Conservation (phyloP, 1,140 invertebrate species). For the Triops cancriformis region DNA sequence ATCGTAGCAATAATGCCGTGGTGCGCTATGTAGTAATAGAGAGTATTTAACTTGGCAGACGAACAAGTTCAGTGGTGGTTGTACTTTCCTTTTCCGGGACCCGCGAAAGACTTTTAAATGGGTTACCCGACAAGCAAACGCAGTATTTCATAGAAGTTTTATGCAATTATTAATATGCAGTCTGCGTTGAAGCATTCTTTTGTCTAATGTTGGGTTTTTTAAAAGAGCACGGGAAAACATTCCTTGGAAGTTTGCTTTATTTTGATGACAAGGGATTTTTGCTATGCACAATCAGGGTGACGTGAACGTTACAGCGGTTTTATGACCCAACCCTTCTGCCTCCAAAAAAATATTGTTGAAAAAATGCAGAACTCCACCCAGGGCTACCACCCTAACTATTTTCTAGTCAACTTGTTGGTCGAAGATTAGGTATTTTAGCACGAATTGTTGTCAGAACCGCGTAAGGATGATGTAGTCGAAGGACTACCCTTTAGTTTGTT, state of each 20-base stretch:
- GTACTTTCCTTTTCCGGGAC: not conserved
- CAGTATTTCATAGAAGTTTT: not conserved
- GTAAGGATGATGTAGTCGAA: not conserved
- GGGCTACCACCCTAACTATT: not conserved
- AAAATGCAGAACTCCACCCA: not conserved
- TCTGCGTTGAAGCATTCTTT: not conserved
- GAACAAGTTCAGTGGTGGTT: not conserved
- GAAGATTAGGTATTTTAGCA: not conserved
- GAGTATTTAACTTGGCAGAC: not conserved
- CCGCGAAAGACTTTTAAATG: not conserved
- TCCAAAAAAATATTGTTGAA: too few relatives aligned
- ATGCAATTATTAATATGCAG: conserved; percentile 2
- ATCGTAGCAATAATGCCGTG: not conserved
- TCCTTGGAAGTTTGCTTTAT: not conserved
- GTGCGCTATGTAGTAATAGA: not conserved
- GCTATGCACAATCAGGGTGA: conserved; percentile 8
- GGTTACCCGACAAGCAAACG: not conserved
- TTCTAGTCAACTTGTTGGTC: not conserved
- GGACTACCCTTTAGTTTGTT: not conserved
- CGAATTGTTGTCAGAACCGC: not conserved
- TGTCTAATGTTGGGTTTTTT: not conserved
- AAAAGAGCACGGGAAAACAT: not conserved
- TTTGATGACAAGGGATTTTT: not conserved
- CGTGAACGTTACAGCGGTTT: not conserved
- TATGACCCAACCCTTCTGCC: not conserved